Base-by-base conservation (phyloP, 1,140 invertebrate genomes). In the Atta colombica region DNA sequence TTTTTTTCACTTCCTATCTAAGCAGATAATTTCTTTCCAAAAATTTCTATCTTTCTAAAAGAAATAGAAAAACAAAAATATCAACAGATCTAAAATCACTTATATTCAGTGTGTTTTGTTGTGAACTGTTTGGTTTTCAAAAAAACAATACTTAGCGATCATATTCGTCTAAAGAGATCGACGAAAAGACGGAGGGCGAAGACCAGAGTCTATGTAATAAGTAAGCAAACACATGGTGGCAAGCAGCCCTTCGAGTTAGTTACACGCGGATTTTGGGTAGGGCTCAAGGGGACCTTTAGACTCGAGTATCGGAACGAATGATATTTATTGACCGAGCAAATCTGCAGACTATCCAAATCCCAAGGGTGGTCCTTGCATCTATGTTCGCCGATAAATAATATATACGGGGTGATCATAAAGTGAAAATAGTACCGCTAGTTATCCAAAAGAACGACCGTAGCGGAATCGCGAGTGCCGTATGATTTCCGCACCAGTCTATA, bases 261-360 rank as follows among this genome's bases (percentile, higher is more conserved):
- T 94, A 93, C 90, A 93, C 88, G 88, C 88, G 78, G 88, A 87
- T 69, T 58, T 89, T 49, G 87, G 66, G 71, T 82, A 72, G 21
- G 78, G 84, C 86, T 90, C 72, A 80, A 78, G 85, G 84, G 91
- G 78, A 89, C 82, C 90, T 92, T 92, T 86, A 82, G 87, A 86
- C 89, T 94, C 92, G 92, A 94, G 94, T 95, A 94, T 94, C 93
- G 94, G 94, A 95, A 95, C 94, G 94, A 95, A 95, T 95, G 91
- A 94, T 94, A 95, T 95, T 95, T 95, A 95, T 95, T 88, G 94
- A 93, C 90, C 94, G 92, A 92, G 92, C 86, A 94, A 95, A 94
- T 95, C 92, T 86, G 90, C 92, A 93, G 92, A 93, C 92, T 92
- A 92, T 91, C 91, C 90, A 92, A 95, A 94, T 94, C 93, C 94